Base-by-base conservation (phyloP, 2,797 vertebrate genomes). In the Miichthys miiuy region DNA sequence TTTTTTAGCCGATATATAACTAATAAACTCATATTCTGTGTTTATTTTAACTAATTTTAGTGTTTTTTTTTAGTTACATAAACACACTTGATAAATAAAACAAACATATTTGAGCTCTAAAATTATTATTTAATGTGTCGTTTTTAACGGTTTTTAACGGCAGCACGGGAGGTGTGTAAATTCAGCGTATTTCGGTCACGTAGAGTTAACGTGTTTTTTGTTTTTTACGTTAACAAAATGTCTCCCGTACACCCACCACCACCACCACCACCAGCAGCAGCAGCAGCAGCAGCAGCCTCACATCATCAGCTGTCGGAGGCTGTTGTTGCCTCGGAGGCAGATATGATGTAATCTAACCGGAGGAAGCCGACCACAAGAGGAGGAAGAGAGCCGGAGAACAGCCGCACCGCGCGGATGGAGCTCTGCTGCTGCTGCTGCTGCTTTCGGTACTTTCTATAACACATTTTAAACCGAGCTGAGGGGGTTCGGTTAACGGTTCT, bases 281-380 rank as follows among this genome's bases (percentile, higher is more conserved):
- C 27, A 27, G 27, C 30, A 30, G 5, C 30, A 6, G 30, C 30
- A 6, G 30, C 30, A 30, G 30, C 30, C 34, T 38, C 34, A 34
- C 34, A 38, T 12, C 87, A 76, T 88, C 89, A 87, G 88, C 90
- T 86, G 87, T 66, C 72, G 89, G 90, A 88, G 92, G 90, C 94
- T 90, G 93, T 83, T 90, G 93, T 83, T 88, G 90, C 80, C 81
- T 86, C 78, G 68, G 83, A 81, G 87, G 88, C 90, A 90, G 80
- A 78, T 75, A 91, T 94, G 95, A 97, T 95, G 96, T 96, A 94
- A 97, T 87, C 89, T 21, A 66, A 79, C 78, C 83, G 13, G 87
- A 92, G 90, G 61, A 60, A 70, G 74, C 20, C 34, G 34, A 34
- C 1, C 78, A 85, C 85, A 88, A 17, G 54, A 44, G 64, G 72